Base-by-base conservation (phyloP, 2,888 invertebrate species). In the Drosophila nigritarsus region DNA sequence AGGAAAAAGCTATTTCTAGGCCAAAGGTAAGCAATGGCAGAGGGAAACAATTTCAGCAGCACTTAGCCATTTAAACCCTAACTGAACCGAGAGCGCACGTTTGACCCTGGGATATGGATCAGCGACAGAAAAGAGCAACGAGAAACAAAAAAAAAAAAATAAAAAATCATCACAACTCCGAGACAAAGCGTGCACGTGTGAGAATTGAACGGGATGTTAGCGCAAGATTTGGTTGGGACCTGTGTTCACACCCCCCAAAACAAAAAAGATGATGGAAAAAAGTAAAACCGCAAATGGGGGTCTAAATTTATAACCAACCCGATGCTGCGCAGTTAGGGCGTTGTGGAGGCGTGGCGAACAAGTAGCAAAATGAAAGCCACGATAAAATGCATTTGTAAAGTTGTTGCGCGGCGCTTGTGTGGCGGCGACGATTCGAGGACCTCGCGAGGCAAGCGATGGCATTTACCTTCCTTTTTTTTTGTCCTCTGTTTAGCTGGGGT, bases 21-120 rank as follows among this genome's bases (percentile, higher is more conserved):
- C 32, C 11, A 24, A 75, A 85, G 74, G 79, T 86, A 73, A 71
- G 64, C 68, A 66, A 74, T 60, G 55, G 75, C 80, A 79, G 74
- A 83, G 81, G 79, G 85, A 87, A 89, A 90, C 86, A 86, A 90
- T 87, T 87, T 90, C 72, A 73, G 73, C 79, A 81, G 83, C 90
- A 87, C 89, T 90, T 87, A 78, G 81, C 86, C 87, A 75, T 90
- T 87, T 87, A 89, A 88, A 87, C 85, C 87, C 82, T 61, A 77
- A 77, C 84, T 89, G 85, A 85, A 85, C 84, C 80, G 72, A 84
- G 69, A 67, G 87, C 62, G 69, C 87, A 88, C 88, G 83, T 88
- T 83, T 90, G 90, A 90, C 90, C 90, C 74, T 60, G 54, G 55
- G 58, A 27, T 56, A 29, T 48, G 56, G 50, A 63, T 40, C 42